Evolutionary conservation across 2,888 invertebrate species (phyloP), one percentile per base, ranked within the genome.

Genomic region (Drosophila prostipennis): DNA sequence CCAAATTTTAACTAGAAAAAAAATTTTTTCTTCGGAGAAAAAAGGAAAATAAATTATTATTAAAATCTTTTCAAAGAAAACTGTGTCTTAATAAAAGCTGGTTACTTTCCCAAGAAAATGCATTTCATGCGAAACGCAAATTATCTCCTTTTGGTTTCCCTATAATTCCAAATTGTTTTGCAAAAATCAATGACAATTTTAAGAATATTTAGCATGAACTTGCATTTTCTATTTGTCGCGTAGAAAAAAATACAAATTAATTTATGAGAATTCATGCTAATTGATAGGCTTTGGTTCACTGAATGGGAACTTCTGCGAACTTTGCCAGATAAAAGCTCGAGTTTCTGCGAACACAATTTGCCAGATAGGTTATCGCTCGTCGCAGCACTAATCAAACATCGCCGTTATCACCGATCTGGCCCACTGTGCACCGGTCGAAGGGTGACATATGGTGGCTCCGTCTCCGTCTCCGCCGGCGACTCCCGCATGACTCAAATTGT

Each of bases 401-500:
- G 16, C 6, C 37, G 11, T n/a, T 48, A 46, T 56, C 55, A 6
- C 23, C 13, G 34, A 23, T 26, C 42, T 48, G 58, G 10, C 37
- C 69, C 70, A 69, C 58, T 57, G 70, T 69, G 52, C 70, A 6
- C 51, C n/a, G 45, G 19, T 46, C 16, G 34, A 70, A 42, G 70
- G 52, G 70, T 79, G 82, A 81, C 79, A 79, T 79, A 79, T 74
- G 77, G 65, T 54, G 48, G 60, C 26, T 45, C 13, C n/a, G 45
- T 11, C 10, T 23, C 11, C 19, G 19, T 19, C 19, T 19, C 26
- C 45, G n/a, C 26, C 46, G 29, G 26, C 56, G 48, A 53, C 49
- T 59, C 49, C 51, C 71, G 71, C 52, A 82, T 81, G 86, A 81
- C 86, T 81, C 86, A 81, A 82, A 74, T 61, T 60, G 54, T 77